A percentile compares a stretch with the other conserved stretches of the same genome.
Evolutionary conservation across 2,888 invertebrate genomes (phyloP).

Genomic region (Nephrotoma guestfalica): DNA sequence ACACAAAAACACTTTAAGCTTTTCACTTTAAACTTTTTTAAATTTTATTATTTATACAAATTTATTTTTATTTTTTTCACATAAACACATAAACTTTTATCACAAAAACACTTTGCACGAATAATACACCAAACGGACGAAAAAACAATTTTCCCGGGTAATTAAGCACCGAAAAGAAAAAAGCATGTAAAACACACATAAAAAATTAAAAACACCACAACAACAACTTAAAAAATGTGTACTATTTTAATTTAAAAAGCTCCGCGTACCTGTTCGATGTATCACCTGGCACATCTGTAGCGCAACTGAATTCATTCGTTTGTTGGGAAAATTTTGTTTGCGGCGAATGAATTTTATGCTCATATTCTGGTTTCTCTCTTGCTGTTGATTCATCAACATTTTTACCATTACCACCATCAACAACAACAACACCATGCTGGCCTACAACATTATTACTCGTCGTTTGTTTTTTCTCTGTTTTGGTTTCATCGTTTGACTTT

Average conservation of each 20-base stretch:
- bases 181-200: neutral
- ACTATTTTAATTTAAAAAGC: neutral
- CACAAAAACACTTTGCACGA: neutral
- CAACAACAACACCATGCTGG: neutral
- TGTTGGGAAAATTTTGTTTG: neutral
- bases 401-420: neutral
- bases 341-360: neutral
- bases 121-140: neutral
- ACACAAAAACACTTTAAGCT: neutral
- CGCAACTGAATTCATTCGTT: slow-evolving; percentile 9
- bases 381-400: neutral
- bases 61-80: neutral
- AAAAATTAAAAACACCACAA: neutral
- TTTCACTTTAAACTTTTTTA: neutral
- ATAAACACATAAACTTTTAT: neutral
- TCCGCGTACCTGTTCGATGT: slow-evolving; percentile 14
- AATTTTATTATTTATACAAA: neutral
- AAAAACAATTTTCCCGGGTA: neutral
- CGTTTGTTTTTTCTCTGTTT: neutral
- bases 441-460: neutral
- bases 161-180: neutral
- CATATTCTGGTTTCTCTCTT: neutral
- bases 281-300: slow-evolving; percentile 13
- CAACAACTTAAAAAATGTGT: neutral
- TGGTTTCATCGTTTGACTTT: neutral